Conservation (phyloP, 92 coral and sea anemone species). For the Muricea muricata region DNA sequence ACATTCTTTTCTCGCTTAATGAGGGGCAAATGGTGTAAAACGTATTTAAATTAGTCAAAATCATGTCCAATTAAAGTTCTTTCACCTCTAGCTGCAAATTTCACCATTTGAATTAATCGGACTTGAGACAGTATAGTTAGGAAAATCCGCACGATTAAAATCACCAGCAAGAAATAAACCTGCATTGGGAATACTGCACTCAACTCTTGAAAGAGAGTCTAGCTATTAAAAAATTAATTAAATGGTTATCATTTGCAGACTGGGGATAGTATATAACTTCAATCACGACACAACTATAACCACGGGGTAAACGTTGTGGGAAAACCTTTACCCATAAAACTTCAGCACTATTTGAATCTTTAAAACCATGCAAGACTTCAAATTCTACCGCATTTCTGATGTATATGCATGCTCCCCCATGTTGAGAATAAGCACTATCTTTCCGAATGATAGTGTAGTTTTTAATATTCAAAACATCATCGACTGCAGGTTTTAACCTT, state of each 20-base stretch:
- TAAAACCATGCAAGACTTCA: background rate
- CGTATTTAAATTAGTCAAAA: background rate
- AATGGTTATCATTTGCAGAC: background rate
- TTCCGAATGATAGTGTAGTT: background rate
- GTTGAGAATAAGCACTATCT: background rate
- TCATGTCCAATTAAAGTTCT: background rate
- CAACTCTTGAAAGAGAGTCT: background rate
- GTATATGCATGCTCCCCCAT: slow-evolving; percentile 16
- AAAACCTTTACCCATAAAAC: background rate
- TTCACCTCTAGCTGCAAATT: background rate
- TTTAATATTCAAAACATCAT: background rate
- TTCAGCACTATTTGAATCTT: background rate
- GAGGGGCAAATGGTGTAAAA: no score
- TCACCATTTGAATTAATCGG: background rate
- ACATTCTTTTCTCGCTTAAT: no score
- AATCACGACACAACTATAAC: background rate
- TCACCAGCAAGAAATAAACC: background rate
- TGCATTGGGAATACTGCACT: background rate
- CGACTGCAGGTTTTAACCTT: background rate
- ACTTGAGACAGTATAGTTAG: background rate
- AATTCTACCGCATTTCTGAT: background rate
- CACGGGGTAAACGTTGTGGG: background rate
- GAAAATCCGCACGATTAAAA: background rate
- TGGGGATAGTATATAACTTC: background rate
- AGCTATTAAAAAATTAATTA: no score